Evolutionary conservation across 2,113 vertebrate species (phyloP), one percentile per base, ranked within the genome.

Genomic region (Oriolus oriolus): DNA sequence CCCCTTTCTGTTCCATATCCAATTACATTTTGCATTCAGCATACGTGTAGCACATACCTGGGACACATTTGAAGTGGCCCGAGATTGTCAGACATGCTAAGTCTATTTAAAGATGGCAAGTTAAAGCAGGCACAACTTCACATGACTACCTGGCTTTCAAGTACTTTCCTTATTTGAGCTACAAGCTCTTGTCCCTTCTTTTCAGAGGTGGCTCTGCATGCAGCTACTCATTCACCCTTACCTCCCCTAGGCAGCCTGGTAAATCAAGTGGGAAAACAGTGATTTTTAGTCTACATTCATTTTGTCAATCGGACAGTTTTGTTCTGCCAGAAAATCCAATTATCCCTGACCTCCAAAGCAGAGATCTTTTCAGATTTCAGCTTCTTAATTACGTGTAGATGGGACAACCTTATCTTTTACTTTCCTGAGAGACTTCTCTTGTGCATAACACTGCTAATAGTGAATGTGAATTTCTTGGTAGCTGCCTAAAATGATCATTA

Each of bases 1-100:
- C 30, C 56, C 37, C 37, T 90, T 79, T 78, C 88, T 77, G 66
- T 77, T 96, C 87, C 90, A 84, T 85, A 92, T 91, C 92, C 82
- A 96, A 84, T 90, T 85, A 69, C 64, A 56, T 78, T 75, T 16
- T 22, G 22, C 52, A 75, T 78, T 87, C 87, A 89, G 69, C 49
- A 35, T 77, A 63, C 13, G 39, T 61, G 54, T 75, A 75, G 73
- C 39, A 74, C 39, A 54, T 93, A 75, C 26, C 3, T 68, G 82
- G 65, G 44, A 59, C n/a, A 63, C 17, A 47, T 60, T 18, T 65
- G 73, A 60, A 82, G 80, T 49, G 52, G 22, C 37, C 76, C 68
- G 59, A 84, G 69, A 45, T 26, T 5, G 1, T 53, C 65, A 57
- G 39, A 42, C 1, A 0, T n/a, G 15, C 28, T 28, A 42, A 50